Base-by-base conservation (phyloP, 1,140 invertebrate genomes). In the Ceratoteleas bidentatus region DNA sequence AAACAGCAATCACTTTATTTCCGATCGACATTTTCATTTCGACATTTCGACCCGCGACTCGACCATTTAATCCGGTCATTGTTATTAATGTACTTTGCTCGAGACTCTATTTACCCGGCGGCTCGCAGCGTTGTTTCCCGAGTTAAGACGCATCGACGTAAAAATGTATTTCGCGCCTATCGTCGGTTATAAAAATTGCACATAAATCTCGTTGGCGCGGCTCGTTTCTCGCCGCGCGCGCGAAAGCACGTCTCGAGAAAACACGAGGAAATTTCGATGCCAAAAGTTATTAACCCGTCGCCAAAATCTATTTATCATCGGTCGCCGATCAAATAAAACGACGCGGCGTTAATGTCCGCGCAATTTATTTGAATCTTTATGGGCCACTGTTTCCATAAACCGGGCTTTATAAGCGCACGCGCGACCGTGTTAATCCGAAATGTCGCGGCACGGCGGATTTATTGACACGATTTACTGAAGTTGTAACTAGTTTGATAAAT, bases 301-400 rank as follows among this genome's bases (percentile, higher is more conserved):
- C 13, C n/a, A 33, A 66, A 77, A 68, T 77, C 65, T 56, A 69
- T 77, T 69, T 77, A 68, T 76, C 64, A 64, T 77, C 65, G 24
- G 0, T 10, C 10, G 58, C 15, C 52, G 15, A 62, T 10, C 45
- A 45, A 77, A 77, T 69, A 64, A 77, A 77, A 64, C 53, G 69
- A 77, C 38, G 14, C 40, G 6, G n/a, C 54, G 16, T 77, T 33
- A 69, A 69, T 62, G 36, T 61, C 33, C 14, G 14, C 6, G 49
- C 45, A 38, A 68, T 76, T 76, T 68, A 68, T 76, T 66, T 33
- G 61, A 65, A 60, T 66, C 62, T 68, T 68, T 54, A 43, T 38
- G 6, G 36, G 14, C 13, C 7, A 14, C 47, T 61, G 49, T 66
- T 76, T 47, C 24, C 49, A 57, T 60, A 50, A 60, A 36, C 45